Conservation (phyloP, 2,113 vertebrate genomes). For the Peromyscus maniculatus region DNA sequence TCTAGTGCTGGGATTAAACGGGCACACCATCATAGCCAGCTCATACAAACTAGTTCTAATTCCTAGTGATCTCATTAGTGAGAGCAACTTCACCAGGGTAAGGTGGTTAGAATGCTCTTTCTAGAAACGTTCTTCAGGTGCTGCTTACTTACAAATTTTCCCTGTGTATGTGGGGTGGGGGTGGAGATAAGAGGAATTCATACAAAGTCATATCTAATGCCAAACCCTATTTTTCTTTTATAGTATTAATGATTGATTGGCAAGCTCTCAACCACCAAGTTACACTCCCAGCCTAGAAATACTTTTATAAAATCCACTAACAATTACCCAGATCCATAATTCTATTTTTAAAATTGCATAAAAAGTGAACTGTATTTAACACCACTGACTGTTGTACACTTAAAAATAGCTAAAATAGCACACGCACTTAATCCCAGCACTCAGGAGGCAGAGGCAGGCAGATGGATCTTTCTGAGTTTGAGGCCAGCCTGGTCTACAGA, state of each 20-base stretch:
- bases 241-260: neutral
- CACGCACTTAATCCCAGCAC: neutral
- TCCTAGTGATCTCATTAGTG: neutral
- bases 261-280: neutral
- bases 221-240: neutral
- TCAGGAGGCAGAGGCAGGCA: neutral
- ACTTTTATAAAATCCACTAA: neutral
- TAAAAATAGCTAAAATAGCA: neutral
- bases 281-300: neutral
- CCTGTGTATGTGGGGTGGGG: neutral
- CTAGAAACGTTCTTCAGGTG: neutral
- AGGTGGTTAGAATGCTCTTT: neutral
- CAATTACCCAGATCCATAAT: neutral
- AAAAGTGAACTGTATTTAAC: neutral
- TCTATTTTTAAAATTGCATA: neutral
- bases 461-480: neutral
- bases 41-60: neutral
- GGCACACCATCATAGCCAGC: neutral
- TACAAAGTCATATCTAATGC: neutral
- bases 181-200: neutral
- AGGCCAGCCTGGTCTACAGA: too few species aligned
- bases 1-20: neutral
- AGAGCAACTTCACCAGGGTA: neutral
- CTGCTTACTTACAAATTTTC: conserved; percentile 7
- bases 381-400: neutral